Base-by-base conservation (phyloP, 2,113 vertebrate genomes). In the Calidris pugnax region DNA sequence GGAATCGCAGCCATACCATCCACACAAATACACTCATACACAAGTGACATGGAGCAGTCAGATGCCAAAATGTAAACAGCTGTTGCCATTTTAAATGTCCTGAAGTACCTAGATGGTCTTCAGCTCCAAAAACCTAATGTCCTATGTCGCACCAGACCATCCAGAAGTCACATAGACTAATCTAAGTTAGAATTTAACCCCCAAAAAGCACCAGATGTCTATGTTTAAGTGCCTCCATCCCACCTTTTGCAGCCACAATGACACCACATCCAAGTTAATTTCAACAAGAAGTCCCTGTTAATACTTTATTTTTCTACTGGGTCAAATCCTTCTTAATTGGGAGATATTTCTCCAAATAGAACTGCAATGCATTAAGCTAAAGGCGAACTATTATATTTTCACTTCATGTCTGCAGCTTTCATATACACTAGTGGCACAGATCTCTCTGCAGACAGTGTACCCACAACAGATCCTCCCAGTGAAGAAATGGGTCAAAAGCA, bases 21-120 rank as follows among this genome's bases (percentile, higher is more conserved):
- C 15, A 15, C 3, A 57, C 12, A 53, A 60, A 48, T 14, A 33
- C 3, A 37, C 4, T 28, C 7, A 1, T 3, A 18, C 2, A 9
- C 1, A 1, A 1, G 8, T 13, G 27, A 7, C 17, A n/a, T n/a
- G 14, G 48, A 75, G 9, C 47, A 60, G 33, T 27, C 19, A 82
- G 35, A 37, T 32, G 13, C 8, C 14, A 4, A 27, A 67, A 4
- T 7, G 15, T 39, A 81, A 63, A 48, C 5, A 43, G 22, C 18
- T 35, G 2, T 18, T 43, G 30, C 6, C 1, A 50, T 68, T 83
- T 75, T 19, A 82, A 72, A 35, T 14, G 6, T 7, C 28, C 45
- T 57, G 10, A 85, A 63, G 16, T 15, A 24, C 19, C 18, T 51
- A 24, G 18, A 6, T 4, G 9, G 28, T 43, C 23, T 68, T 51